Evolutionary conservation across 2,113 vertebrate species (phyloP).

Genomic region (Asarcornis scutulata): DNA sequence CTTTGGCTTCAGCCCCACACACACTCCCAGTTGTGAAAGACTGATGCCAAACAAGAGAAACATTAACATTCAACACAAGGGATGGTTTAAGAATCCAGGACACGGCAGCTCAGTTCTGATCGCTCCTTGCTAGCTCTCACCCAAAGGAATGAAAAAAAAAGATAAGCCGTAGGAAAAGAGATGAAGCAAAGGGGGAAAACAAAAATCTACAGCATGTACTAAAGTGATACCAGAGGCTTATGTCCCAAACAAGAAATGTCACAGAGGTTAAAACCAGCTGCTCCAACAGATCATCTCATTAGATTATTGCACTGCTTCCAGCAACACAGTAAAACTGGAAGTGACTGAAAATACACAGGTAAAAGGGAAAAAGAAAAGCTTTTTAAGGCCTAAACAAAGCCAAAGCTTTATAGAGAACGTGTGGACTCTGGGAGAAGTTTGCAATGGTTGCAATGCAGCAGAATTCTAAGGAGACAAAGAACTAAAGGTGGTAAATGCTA

Average conservation of each 20-base stretch:
- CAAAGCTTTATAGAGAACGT: not conserved
- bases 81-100: not conserved
- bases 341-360: not conserved
- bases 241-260: slow-evolving; percentile 31
- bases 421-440: not conserved
- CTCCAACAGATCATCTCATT: slow-evolving; percentile 68
- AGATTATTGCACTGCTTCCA: slow-evolving; percentile 49
- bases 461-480: not conserved
- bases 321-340: not conserved
- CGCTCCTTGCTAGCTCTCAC: not conserved
- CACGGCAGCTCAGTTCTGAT: not conserved
- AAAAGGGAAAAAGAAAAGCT: slow-evolving; percentile 12
- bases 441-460: not conserved
- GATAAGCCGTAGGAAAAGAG: not conserved
- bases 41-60: not conserved
- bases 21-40: not conserved
- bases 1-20: not conserved
- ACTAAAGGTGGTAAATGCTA: not conserved
- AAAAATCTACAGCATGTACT: not conserved
- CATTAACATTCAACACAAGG: not conserved
- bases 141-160: not conserved
- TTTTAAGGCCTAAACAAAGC: not conserved
- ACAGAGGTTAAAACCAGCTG: slow-evolving; percentile 69
- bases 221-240: slow-evolving; percentile 8
- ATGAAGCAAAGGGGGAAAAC: not conserved